Evolutionary conservation across 2,888 invertebrate species (phyloP).

Genomic region (Harpalus rubripes): DNA sequence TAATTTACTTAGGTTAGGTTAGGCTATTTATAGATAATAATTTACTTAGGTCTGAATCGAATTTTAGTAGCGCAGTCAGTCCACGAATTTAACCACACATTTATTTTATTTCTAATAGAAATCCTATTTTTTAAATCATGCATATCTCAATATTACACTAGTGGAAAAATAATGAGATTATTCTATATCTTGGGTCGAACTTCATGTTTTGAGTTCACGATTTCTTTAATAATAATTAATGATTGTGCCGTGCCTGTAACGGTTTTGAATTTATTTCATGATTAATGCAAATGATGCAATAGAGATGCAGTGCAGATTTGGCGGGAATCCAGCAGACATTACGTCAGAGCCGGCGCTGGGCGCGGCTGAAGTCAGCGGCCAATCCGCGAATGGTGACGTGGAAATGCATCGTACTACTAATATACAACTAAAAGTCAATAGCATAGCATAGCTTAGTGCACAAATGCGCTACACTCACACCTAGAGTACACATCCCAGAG

Average conservation of each 20-base stretch:
- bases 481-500: not conserved
- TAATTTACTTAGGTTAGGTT: too few species aligned
- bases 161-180: too few species aligned
- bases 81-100: too few species aligned
- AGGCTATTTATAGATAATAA: too few species aligned
- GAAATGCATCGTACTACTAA: slow-evolving; percentile 75
- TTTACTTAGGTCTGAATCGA: too few species aligned
- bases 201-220: too few species aligned
- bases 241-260: not conserved
- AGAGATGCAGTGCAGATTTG: slow-evolving; percentile 67
- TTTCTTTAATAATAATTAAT: not conserved
- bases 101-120: too few species aligned
- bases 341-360: slow-evolving; percentile 68
- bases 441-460: slow-evolving; percentile 45
- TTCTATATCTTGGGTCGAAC: too few species aligned
- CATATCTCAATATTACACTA: too few species aligned
- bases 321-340: slow-evolving; percentile 73
- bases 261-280: not conserved
- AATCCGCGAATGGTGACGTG: slow-evolving; percentile 71
- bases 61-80: too few species aligned
- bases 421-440: slow-evolving; percentile 74
- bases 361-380: slow-evolving; percentile 60
- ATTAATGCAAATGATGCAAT: slow-evolving; percentile 20
- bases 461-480: not conserved
- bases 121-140: too few species aligned